phyloP scores from a whole-genome alignment of 2,797 vertebrate genomes.

The Mico argentatus region DNA sequence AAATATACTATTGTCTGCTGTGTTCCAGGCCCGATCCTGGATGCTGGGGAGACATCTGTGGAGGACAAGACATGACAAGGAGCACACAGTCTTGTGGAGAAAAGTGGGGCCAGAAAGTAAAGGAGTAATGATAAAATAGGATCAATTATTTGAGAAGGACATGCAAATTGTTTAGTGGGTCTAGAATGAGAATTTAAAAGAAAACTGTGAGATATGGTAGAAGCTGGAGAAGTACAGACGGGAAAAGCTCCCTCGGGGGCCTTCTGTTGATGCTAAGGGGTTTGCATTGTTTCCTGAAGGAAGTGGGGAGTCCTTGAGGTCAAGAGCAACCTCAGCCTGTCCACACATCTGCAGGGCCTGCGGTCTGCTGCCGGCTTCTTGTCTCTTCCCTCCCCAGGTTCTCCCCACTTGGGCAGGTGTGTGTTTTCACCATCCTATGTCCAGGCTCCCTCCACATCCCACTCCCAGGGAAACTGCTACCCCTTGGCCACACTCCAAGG shows the following conservation, averaged over 20 bases:
- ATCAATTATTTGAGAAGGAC: not conserved
- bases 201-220: not conserved
- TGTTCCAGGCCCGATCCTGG: not conserved
- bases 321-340: not conserved
- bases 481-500: not conserved
- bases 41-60: not conserved
- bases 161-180: not conserved
- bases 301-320: not conserved
- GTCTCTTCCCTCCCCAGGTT: not conserved
- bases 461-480: not conserved
- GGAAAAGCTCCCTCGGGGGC: not conserved
- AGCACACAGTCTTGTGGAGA: not conserved
- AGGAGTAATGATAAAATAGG: not conserved
- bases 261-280: not conserved
- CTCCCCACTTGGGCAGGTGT: accelerated
- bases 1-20: not conserved
- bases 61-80: not conserved
- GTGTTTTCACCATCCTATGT: not conserved
- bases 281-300: not conserved
- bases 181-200: not conserved
- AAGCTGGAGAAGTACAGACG: not conserved
- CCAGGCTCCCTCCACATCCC: not conserved
- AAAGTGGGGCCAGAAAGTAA: not conserved
- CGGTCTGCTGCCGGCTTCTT: not conserved
- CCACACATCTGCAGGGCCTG: not conserved